These are phyloP conservation scores for Thalpophila matura DNA, from an alignment of 2,888 invertebrate genomes.

Conservation along the genomic window DNA sequence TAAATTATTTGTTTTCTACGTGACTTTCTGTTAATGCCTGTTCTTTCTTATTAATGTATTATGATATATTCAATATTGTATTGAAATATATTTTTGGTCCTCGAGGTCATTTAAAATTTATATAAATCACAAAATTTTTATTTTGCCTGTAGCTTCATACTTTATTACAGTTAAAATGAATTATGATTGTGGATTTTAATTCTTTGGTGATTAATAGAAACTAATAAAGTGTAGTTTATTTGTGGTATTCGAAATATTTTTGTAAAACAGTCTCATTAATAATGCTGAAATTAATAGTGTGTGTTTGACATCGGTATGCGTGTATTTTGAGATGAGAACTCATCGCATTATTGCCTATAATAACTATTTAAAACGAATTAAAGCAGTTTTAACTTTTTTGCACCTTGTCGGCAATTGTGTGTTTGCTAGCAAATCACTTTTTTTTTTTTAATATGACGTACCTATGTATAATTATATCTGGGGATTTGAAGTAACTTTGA, in stretches of 20 bases:
- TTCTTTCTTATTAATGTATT: slow-evolving; percentile 65
- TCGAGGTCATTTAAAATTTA: slow-evolving; percentile 53
- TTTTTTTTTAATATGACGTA: too few species aligned
- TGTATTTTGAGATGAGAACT: slow-evolving; percentile 27
- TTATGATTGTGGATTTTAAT: slow-evolving; percentile 52
- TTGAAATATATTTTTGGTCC: slow-evolving; percentile 52
- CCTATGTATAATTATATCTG: too few species aligned
- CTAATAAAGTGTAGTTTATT: slow-evolving; percentile 49
- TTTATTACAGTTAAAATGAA: slow-evolving; percentile 52
- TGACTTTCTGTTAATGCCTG: slow-evolving; percentile 78
- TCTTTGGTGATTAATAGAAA: slow-evolving; percentile 55
- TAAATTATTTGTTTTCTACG: slow-evolving; percentile 82
- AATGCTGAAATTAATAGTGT: slow-evolving; percentile 52
- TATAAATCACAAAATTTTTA: slow-evolving; percentile 56
- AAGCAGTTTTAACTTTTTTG: too few species aligned
- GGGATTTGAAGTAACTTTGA: too few species aligned
- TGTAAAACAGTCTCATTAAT: slow-evolving; percentile 47
- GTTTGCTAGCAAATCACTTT: too few species aligned
- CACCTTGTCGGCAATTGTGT: too few species aligned
- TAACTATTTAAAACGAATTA: slow-evolving; percentile 1
- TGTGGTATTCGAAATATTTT: slow-evolving; percentile 55
- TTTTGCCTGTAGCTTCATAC: slow-evolving; percentile 37
- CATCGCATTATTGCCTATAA: neutral
- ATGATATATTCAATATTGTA: slow-evolving; percentile 61
- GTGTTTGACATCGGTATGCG: slow-evolving; percentile 40